These are phyloP conservation scores for Drosophila neocordata DNA, from an alignment of 1,140 invertebrate genomes.

Conservation along the genomic window DNA sequence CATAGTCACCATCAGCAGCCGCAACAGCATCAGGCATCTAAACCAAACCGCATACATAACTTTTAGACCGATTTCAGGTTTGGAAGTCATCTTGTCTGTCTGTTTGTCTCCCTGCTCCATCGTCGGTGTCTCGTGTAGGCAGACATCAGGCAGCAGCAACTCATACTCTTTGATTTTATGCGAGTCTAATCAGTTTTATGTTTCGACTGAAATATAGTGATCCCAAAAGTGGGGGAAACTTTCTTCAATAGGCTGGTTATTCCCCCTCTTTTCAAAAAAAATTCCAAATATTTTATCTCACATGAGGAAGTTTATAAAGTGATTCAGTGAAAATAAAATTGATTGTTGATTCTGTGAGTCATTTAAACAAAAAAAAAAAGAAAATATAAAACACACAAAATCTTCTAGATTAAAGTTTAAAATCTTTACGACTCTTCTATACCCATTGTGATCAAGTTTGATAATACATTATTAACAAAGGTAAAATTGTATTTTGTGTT, in stretches of 20 bases:
- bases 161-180: background rate
- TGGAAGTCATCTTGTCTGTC: constrained; percentile 28
- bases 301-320: background rate
- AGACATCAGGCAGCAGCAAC: background rate
- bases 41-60: constrained; percentile 57
- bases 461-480: background rate
- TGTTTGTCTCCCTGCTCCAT: constrained; percentile 26
- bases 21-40: no score
- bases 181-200: background rate
- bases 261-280: background rate
- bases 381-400: background rate
- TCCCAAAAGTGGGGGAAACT: background rate
- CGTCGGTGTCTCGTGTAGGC: constrained; percentile 10
- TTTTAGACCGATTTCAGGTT: constrained; percentile 73
- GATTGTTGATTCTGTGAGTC: background rate
- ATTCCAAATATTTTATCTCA: background rate
- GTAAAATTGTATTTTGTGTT: no score
- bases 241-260: background rate
- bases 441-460: background rate
- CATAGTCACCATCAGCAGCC: constrained; percentile 18
- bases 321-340: background rate
- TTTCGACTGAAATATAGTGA: background rate
- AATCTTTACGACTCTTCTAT: background rate
- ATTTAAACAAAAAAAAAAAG: background rate
- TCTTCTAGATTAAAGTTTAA: background rate